A percentile compares a stretch with the other conserved stretches of the same genome.
phyloP scores from a whole-genome alignment of 2,797 vertebrate genomes.

The Tamandua tetradactyla region DNA sequence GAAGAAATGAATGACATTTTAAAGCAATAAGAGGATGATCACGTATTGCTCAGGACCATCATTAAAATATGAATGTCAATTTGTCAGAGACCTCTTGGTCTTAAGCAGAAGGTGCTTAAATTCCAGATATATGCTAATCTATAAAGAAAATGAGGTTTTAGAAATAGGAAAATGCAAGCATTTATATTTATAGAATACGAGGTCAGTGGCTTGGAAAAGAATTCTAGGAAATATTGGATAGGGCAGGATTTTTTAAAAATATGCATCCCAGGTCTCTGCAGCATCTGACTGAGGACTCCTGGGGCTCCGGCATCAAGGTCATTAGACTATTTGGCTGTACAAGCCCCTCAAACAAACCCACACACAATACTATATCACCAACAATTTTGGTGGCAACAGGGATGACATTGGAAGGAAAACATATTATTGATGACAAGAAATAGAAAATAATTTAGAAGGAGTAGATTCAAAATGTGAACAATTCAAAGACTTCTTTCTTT shows the following conservation, averaged over 20 bases:
- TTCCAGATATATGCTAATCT: not conserved
- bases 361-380: too few relatives aligned
- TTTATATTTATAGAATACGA: not conserved
- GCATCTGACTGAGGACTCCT: too few relatives aligned
- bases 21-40: not conserved
- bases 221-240: not conserved
- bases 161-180: not conserved
- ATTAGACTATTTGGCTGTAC: too few relatives aligned
- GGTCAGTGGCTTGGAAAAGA: not conserved
- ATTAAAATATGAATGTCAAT: slow-evolving; percentile 52
- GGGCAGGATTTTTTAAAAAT: not conserved
- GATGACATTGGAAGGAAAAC: not conserved
- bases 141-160: not conserved
- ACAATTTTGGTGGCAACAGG: not conserved
- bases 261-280: too few relatives aligned
- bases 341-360: too few relatives aligned
- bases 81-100: not conserved
- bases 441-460: not conserved
- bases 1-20: slow-evolving; percentile 48
- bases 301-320: too few relatives aligned
- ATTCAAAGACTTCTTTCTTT: not conserved
- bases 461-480: not conserved
- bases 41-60: not conserved
- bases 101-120: not conserved
- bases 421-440: not conserved